Base-by-base conservation (phyloP, 2,113 vertebrate genomes). In the Oophaga pumilio region DNA sequence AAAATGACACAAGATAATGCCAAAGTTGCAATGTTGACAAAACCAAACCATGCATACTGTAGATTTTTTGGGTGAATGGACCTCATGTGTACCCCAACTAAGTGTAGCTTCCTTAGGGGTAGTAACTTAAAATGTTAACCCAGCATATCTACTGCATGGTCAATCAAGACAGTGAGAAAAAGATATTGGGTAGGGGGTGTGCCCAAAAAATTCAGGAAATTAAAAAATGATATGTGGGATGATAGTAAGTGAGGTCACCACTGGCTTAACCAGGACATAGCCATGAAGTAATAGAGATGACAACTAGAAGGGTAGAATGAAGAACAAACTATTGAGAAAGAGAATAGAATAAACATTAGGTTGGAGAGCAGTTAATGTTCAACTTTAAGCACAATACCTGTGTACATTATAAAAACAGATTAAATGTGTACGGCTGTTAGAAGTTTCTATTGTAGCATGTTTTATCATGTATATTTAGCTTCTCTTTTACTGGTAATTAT, bases 401-500 rank as follows among this genome's bases (percentile, higher is more conserved):
- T 50, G 20, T 15, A 22, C 33, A 52, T 50, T 50, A 68, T 24
- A 57, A 26, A 15, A 56, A 26, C 24, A 50, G 0, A 80, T 60
- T 24, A 68, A 53, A 66, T 24, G 43, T 50, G 53, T 69, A 2
- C 26, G 24, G 13, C 2, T 68, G 8, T 64, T 83, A 15, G 43
- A 50, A 69, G 8, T 49, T 18, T 26, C 11, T 28, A 52, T 69
- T 53, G 50, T 53, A 26, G 43, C 43, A 68, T 69, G 77, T 69
- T 82, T 68, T 26, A 52, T 52, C 49, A 68, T 66, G 60, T 26
- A 5, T 50, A 50, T 22, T 83, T 7, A 53, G 17, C 43, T 69
- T 80, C 49, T 83, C 14, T 68, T 83, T 64, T 22, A 52, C 20
- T 49, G 15, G 52, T 86, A 64, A 78, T 66, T 78, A 86, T 78